phyloP scores from a whole-genome alignment of 2,888 invertebrate genomes.

The Trichogramma evanescens region DNA sequence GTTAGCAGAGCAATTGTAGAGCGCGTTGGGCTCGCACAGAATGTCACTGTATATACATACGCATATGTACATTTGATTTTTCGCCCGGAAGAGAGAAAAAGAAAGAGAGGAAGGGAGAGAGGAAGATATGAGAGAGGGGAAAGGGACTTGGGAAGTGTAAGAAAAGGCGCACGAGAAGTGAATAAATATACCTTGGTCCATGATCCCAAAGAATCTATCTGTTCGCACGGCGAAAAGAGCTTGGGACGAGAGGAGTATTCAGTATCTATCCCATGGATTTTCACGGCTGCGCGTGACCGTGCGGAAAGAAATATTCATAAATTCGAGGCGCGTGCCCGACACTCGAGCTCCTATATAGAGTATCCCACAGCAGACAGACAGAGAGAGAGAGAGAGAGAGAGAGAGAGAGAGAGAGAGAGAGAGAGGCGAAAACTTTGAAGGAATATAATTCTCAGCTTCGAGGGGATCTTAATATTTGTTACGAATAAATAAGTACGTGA shows the following conservation, averaged over 20 bases:
- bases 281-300: slow-evolving; percentile 1
- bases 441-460: too few species aligned
- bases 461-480: too few species aligned
- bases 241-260: slow-evolving; percentile 42
- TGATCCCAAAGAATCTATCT: background rate
- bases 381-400: too few species aligned
- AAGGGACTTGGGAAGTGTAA: background rate
- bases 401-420: too few species aligned
- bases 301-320: slow-evolving; percentile 22
- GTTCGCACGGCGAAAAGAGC: slow-evolving; percentile 13
- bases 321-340: slow-evolving; percentile 5
- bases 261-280: slow-evolving; percentile 26
- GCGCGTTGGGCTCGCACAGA: too few species aligned
- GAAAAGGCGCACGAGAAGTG: slow-evolving; percentile 17
- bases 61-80: background rate
- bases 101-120: background rate
- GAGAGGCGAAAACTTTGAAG: too few species aligned
- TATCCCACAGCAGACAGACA: too few species aligned
- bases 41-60: too few species aligned
- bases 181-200: background rate
- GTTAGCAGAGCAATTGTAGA: background rate
- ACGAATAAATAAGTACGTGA: too few species aligned
- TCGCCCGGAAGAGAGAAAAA: background rate
- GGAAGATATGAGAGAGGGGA: background rate
- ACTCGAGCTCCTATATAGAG: too few species aligned